Percentiles rank a stretch among this genome's conserved stretches.
Conservation (phyloP, 2,888 invertebrate genomes). For the Hirtodrosophila confusa region DNA sequence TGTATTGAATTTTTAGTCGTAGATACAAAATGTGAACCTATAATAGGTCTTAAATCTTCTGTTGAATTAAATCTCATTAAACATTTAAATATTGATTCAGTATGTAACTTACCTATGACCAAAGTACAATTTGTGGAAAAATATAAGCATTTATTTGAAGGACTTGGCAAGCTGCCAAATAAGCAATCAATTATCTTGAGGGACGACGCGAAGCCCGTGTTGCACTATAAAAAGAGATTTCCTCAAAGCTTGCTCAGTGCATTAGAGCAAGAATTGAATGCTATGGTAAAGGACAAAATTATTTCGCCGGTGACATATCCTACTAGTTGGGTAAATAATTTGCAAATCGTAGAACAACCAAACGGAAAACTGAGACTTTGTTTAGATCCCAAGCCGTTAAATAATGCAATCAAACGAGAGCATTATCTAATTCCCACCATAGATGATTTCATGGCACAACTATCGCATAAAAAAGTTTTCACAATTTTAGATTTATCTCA, state of each 20-base stretch:
- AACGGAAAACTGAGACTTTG: slow-evolving; percentile 48
- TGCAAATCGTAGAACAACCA: slow-evolving; percentile 56
- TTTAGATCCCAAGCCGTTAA: slow-evolving; percentile 60
- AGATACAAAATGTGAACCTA: slow-evolving; percentile 1
- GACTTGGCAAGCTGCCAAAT: neutral
- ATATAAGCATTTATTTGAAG: neutral
- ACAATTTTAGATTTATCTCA: slow-evolving; percentile 33
- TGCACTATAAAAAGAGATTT: slow-evolving; percentile 1
- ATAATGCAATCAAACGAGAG: slow-evolving; percentile 56
- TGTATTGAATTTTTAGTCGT: slow-evolving; percentile 9
- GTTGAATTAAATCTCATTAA: slow-evolving; percentile 9
- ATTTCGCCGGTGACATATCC: slow-evolving; percentile 52
- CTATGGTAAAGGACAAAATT: slow-evolving; percentile 31
- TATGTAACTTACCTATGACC: neutral
- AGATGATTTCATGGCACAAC: slow-evolving; percentile 33
- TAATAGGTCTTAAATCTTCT: slow-evolving; percentile 3
- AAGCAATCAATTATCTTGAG: slow-evolving; percentile 1
- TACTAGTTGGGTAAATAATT: slow-evolving; percentile 55
- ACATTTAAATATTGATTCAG: slow-evolving; percentile 5
- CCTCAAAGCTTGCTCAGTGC: neutral
- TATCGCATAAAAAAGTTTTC: slow-evolving; percentile 13
- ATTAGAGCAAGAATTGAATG: neutral
- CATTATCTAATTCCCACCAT: slow-evolving; percentile 66
- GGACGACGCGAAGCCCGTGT: neutral
- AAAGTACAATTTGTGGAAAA: slow-evolving; percentile 1